Percentiles rank a stretch among this genome's conserved stretches.
These are phyloP conservation scores for Sphaeramia orbicularis DNA, from an alignment of 2,797 vertebrate genomes.

Conservation along the genomic window DNA sequence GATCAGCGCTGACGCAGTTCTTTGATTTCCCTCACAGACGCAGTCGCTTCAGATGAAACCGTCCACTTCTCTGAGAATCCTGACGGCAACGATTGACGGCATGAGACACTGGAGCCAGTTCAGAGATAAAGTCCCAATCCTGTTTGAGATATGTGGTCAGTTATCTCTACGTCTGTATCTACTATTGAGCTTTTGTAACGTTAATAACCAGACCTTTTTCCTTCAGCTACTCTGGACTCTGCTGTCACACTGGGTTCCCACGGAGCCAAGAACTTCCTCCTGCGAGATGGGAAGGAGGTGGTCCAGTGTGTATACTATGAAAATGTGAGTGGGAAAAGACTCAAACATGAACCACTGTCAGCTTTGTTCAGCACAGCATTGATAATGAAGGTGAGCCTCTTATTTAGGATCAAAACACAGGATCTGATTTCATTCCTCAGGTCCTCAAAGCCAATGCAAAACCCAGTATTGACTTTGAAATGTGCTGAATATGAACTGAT, in stretches of 20 bases:
- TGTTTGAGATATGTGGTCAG: conserved; percentile 96
- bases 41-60: conserved; percentile 70
- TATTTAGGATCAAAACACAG: no score
- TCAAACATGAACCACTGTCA: no score
- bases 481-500: no score
- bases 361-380: no score
- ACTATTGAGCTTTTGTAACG: neutral
- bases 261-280: conserved; percentile 92
- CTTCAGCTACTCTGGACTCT: conserved; percentile 92
- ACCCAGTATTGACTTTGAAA: no score
- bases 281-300: conserved; percentile 90
- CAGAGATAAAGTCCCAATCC: conserved; percentile 82
- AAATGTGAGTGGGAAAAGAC: conserved; percentile 87
- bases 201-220: conserved; percentile 30
- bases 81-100: conserved; percentile 91
- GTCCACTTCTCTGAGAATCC: conserved; percentile 88
- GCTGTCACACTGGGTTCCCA: conserved; percentile 90
- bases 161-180: neutral
- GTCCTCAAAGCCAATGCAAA: no score
- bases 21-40: conserved; percentile 67
- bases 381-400: no score
- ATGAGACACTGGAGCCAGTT: conserved; percentile 95
- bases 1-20: conserved; percentile 10
- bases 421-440: no score
- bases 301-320: conserved; percentile 94